These are phyloP conservation scores for Rhodinocichla rosea DNA, from an alignment of 2,113 vertebrate genomes.

Conservation along the genomic window DNA sequence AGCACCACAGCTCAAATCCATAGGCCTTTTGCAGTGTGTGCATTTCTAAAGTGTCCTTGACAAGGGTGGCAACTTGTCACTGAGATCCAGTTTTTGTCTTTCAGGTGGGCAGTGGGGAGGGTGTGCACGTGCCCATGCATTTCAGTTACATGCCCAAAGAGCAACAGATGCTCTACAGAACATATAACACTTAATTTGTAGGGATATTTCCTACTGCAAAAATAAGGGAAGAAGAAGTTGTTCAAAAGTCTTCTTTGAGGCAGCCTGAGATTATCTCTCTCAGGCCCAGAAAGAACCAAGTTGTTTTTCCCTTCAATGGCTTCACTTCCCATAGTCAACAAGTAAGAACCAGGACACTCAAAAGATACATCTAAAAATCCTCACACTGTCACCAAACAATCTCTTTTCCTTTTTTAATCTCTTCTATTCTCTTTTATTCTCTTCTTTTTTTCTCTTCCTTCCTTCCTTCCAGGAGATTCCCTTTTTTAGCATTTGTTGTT, in stretches of 20 bases:
- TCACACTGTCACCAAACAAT: not conserved
- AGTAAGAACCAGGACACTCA: not conserved
- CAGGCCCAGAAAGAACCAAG: not conserved
- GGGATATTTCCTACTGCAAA: not conserved
- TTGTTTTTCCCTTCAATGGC: not conserved
- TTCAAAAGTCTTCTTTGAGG: not conserved
- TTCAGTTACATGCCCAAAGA: not conserved
- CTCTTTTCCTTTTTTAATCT: not conserved
- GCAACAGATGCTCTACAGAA: not conserved
- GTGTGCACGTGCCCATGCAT: fast-evolving
- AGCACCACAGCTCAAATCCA: not conserved
- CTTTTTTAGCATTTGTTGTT: not conserved
- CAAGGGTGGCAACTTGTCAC: not conserved
- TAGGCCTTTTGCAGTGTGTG: not conserved
- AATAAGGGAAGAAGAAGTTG: not conserved
- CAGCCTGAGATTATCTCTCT: not conserved
- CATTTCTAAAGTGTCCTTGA: not conserved
- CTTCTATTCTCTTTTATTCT: not conserved
- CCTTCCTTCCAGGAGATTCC: not conserved
- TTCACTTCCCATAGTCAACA: not conserved
- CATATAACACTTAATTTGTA: not conserved
- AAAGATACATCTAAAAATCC: not conserved
- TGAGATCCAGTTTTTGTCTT: not conserved
- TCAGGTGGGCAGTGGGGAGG: not conserved
- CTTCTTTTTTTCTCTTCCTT: not conserved